A percentile compares a stretch with the other conserved stretches of the same genome.
Evolutionary conservation across 2,113 vertebrate genomes (phyloP).

Genomic region (Cyphomyrus plagiostoma): DNA sequence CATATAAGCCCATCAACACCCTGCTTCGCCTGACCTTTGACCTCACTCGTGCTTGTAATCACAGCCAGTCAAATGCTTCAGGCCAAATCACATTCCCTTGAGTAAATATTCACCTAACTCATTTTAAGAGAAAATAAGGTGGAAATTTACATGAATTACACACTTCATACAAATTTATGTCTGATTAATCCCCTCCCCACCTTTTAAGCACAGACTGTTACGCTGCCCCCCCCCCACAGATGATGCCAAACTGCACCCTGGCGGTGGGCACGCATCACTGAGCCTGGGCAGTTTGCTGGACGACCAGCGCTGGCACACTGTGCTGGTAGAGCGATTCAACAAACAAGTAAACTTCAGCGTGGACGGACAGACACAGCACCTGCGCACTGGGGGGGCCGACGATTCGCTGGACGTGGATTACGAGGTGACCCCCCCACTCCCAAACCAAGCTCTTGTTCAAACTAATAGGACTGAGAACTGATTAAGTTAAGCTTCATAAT

Average conservation of each 20-base stretch:
- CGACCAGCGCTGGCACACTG: slow-evolving; percentile 93
- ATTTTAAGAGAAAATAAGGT: background rate
- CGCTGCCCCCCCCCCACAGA: slow-evolving; percentile 52
- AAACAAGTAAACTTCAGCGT: slow-evolving; percentile 93
- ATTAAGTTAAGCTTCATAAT: background rate
- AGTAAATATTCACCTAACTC: background rate
- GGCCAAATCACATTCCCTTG: background rate
- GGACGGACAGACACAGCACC: slow-evolving; percentile 82
- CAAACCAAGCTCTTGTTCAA: background rate
- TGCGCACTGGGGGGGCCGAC: slow-evolving; percentile 78
- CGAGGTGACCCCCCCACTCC: slow-evolving; percentile 67
- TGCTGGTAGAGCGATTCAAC: slow-evolving; percentile 88
- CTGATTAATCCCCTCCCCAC: background rate
- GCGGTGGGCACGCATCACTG: slow-evolving; percentile 62
- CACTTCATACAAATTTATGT: background rate
- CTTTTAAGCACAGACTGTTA: background rate
- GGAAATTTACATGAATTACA: background rate
- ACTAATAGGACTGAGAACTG: background rate
- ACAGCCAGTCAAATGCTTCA: background rate
- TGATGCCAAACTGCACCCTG: slow-evolving; percentile 72
- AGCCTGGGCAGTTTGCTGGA: slow-evolving; percentile 88
- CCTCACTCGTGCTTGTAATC: background rate
- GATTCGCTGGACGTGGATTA: slow-evolving; percentile 93
- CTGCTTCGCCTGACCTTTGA: background rate
- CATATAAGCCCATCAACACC: background rate